Conservation (phyloP, 2,888 invertebrate genomes). For the Zelleria hepariella region DNA sequence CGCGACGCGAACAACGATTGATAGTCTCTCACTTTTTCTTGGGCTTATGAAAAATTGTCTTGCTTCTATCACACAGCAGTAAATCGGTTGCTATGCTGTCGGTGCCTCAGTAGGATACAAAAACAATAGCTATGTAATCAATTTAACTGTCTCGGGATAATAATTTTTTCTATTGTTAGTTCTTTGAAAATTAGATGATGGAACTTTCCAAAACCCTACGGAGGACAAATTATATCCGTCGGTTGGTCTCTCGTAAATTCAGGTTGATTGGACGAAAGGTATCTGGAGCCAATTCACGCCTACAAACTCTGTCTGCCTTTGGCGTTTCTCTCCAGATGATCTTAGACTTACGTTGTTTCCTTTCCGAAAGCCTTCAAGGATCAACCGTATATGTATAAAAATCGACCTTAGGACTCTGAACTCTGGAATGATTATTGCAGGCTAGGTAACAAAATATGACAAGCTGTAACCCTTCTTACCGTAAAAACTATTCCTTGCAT, state of each 20-base stretch:
- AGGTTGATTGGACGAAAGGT: neutral
- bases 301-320: neutral
- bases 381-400: neutral
- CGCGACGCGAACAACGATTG: neutral
- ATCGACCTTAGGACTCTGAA: neutral
- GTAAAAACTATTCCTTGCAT: neutral
- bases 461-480: neutral
- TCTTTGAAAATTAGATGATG: neutral
- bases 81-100: too few relatives aligned
- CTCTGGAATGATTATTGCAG: too few relatives aligned
- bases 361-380: neutral
- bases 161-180: neutral
- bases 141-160: too few relatives aligned
- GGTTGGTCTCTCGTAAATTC: neutral
- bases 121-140: too few relatives aligned
- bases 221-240: neutral
- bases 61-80: neutral
- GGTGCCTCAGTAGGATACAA: too few relatives aligned
- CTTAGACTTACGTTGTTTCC: neutral
- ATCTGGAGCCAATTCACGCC: neutral
- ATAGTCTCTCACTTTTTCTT: neutral
- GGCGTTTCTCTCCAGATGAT: neutral
- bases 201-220: neutral
- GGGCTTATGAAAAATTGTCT: neutral
- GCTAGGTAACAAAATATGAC: too few relatives aligned